Evolutionary conservation across 2,113 vertebrate species (phyloP), one percentile per base, ranked within the genome.

Genomic region (Leptodactylus fuscus): DNA sequence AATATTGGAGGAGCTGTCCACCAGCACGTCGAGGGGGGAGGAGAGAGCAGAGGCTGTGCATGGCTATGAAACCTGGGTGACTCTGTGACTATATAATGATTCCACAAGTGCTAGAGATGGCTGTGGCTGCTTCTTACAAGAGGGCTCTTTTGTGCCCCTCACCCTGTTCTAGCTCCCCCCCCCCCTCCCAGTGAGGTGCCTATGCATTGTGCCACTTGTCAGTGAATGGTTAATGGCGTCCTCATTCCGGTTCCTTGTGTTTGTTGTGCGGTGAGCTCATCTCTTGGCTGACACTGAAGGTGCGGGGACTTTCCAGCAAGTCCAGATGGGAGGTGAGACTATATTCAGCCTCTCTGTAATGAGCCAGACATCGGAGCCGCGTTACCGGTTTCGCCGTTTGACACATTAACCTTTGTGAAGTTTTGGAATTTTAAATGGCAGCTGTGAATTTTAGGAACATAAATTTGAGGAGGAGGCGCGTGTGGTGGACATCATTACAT

Each of bases 301-400:
- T 22, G 75, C 27, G 18, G 75, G 75, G 75, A 78, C 75, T 78
- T 78, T 78, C 75, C 75, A 53, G 32, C 49, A 36, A 53, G 49
- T 78, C 75, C 75, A 53, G 75, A 78, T 78, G 75, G 75, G 75
- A 53, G 48, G 75, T 53, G 75, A 78, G 75, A 77, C 24, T 53
- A 51, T 51, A 77, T 77, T 22, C 49, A n/a, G 75, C 49, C 7
- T 4, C 49, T 53, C 8, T 0, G 48, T 36, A 36, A 51, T 5
- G 44, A 27, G 73, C 48, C 48, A n/a, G 74, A 53, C 24, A 18
- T 51, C 0, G 13, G 18, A 53, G 74, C 46, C 13, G 53, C 34
- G 74, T 2, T 3, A 22, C 34, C 70, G 4, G 11, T 13, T 46
- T 3, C n/a, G n/a, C n/a, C n/a, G n/a, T 48, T 5, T 20, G 5